phyloP scores from a whole-genome alignment of 2,113 vertebrate genomes.

The Tragelaphus buxtoni region DNA sequence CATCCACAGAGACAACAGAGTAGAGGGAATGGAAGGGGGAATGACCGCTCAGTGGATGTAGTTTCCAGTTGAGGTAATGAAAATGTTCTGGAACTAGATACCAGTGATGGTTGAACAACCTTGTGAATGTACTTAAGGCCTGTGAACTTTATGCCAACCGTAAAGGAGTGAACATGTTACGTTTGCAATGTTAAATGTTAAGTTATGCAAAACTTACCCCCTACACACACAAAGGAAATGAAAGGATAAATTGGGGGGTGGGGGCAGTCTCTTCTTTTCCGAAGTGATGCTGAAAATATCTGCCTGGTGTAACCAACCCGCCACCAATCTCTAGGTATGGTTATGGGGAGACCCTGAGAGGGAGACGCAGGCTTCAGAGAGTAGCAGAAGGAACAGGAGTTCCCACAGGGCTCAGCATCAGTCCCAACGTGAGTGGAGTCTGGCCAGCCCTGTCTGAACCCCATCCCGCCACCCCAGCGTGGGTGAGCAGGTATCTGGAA shows the following conservation, averaged over 20 bases:
- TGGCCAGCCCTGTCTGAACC: not conserved
- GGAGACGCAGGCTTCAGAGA: not conserved
- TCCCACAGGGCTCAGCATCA: not conserved
- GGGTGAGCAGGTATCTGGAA: not conserved
- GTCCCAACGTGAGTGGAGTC: not conserved
- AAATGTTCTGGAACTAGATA: not conserved
- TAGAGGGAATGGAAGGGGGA: not conserved
- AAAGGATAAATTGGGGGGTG: not conserved
- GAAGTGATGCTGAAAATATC: not conserved
- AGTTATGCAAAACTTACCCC: not conserved
- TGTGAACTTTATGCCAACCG: not conserved
- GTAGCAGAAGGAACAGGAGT: not conserved
- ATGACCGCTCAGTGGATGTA: fast-evolving
- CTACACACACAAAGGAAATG: not conserved
- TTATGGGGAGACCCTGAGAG: not conserved
- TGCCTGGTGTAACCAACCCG: too few species aligned
- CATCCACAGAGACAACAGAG: fast-evolving
- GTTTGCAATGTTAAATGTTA: not conserved
- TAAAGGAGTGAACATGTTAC: not conserved
- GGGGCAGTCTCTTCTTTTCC: not conserved
- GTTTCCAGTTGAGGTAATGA: not conserved
- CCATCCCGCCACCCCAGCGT: too few species aligned
- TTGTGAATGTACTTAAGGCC: not conserved
- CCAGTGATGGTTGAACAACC: not conserved
- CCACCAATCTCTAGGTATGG: not conserved